Evolutionary conservation across 2,797 vertebrate genomes (phyloP).

Genomic region (Psittacula derbiana): DNA sequence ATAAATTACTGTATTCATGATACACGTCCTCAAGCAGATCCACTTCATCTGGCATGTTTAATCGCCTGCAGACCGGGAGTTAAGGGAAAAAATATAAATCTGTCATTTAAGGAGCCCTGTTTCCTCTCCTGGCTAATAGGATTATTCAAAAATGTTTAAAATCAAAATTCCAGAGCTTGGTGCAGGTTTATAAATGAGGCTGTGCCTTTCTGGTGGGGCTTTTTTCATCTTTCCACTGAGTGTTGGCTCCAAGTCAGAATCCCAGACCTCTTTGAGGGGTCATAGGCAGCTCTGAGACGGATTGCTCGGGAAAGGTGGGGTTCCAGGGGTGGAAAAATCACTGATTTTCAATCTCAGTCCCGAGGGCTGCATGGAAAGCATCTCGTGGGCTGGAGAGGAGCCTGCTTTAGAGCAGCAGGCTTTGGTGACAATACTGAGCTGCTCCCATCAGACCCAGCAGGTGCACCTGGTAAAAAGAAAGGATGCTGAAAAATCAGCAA

Average conservation of each 20-base stretch:
- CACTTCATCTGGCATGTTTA: constrained; percentile 9
- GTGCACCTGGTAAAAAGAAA: background rate
- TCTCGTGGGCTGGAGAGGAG: accelerated
- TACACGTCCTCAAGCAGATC: background rate
- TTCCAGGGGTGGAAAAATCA: background rate
- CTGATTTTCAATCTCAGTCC: background rate
- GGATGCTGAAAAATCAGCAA: background rate
- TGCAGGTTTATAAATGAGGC: constrained; percentile 55
- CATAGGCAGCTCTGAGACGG: background rate
- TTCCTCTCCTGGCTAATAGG: constrained; percentile 69
- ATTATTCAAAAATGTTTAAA: constrained; percentile 68
- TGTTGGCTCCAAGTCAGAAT: background rate
- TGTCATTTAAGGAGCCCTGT: constrained; percentile 41
- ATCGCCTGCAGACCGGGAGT: constrained; percentile 11
- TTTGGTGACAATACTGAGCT: background rate
- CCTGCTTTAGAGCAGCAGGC: background rate
- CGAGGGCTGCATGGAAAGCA: background rate
- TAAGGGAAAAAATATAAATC: background rate
- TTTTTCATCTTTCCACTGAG: background rate
- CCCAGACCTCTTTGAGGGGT: background rate
- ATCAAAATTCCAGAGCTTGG: constrained; percentile 54
- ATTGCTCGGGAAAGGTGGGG: background rate
- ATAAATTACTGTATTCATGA: background rate
- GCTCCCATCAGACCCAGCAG: background rate
- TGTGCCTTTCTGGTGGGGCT: background rate